phyloP scores from a whole-genome alignment of 2,888 invertebrate species.

The Caenorhabditis sinica region DNA sequence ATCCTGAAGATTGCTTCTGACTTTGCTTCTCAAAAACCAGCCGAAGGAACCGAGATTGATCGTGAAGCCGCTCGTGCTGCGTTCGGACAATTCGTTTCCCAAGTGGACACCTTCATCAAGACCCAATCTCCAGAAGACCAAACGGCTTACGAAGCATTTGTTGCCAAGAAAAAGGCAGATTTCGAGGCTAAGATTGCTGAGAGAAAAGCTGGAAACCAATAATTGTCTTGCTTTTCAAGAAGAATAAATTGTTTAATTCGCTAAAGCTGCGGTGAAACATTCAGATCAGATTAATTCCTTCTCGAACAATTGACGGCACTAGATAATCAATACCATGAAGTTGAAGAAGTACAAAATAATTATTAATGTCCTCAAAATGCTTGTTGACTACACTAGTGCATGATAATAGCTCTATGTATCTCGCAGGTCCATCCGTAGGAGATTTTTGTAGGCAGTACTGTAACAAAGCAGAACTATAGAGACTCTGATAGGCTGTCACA shows the following conservation, averaged over 20 bases:
- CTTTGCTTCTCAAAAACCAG: conserved; percentile 2
- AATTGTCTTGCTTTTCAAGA: neutral
- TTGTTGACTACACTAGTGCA: neutral
- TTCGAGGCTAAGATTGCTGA: conserved; percentile 21
- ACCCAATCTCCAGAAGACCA: conserved; percentile 39
- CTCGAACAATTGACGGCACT: neutral
- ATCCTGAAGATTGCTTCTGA: conserved; percentile 3
- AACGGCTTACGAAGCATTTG: conserved; percentile 18
- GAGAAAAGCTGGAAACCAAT: conserved; percentile 5
- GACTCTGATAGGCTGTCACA: neutral
- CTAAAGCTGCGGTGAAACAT: neutral
- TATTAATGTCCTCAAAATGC: neutral
- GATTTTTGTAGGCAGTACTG: conserved; percentile 10
- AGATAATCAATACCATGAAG: neutral
- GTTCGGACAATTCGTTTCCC: conserved; percentile 20
- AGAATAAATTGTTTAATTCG: conserved; percentile 8
- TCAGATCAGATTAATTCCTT: conserved; percentile 3
- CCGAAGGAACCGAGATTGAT: conserved; percentile 15
- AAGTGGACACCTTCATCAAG: conserved; percentile 28
- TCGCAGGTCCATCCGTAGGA: neutral
- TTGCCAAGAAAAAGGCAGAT: conserved; percentile 29
- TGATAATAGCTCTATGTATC: conserved; percentile 3
- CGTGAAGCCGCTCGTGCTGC: conserved; percentile 20
- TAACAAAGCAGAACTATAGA: neutral
- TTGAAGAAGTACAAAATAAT: conserved; percentile 8